Percentiles rank a stretch among this genome's conserved stretches.
Evolutionary conservation across 30 jellyfish, hydroid and myxozoan species (phyloP).

Genomic region (Pelagia noctiluca): DNA sequence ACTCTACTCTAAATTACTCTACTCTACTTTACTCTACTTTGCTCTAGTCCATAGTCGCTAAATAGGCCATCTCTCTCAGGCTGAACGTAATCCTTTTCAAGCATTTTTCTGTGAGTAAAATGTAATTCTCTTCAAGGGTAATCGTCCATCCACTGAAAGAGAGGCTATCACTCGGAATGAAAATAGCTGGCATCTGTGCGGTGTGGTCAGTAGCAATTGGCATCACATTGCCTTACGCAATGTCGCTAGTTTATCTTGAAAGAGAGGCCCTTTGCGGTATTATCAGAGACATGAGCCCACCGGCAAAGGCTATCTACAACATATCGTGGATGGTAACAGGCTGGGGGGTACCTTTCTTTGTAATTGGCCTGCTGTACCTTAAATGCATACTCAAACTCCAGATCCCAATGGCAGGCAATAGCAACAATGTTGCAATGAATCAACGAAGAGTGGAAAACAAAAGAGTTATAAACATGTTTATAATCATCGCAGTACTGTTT

Average conservation of each 20-base stretch:
- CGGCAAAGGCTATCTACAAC: constrained; percentile 4
- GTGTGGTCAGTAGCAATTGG: constrained; percentile 53
- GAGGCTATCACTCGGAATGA: constrained; percentile 5
- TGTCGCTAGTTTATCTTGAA: not conserved
- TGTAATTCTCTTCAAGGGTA: too few species aligned
- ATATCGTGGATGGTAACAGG: constrained; percentile 19
- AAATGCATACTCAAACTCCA: constrained; percentile 26
- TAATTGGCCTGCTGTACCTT: constrained; percentile 20
- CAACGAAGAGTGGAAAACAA: constrained; percentile 25
- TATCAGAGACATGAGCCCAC: not conserved
- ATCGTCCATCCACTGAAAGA: constrained; percentile 31
- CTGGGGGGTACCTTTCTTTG: constrained; percentile 36
- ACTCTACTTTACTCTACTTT: too few species aligned
- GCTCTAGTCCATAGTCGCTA: too few species aligned
- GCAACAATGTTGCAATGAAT: not conserved
- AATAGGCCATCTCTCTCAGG: too few species aligned
- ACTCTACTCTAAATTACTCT: too few species aligned
- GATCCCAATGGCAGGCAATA: not conserved
- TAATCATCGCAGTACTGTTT: constrained; percentile 21
- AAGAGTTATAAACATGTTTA: constrained; percentile 47
- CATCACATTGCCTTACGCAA: constrained; percentile 39
- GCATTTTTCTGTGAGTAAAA: too few species aligned
- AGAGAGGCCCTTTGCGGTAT: constrained; percentile 6
- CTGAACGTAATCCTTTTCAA: too few species aligned
- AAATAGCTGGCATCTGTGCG: constrained; percentile 14